A percentile compares a stretch with the other conserved stretches of the same genome.
Evolutionary conservation across 2,888 invertebrate genomes (phyloP).

Genomic region (Eristalinus aeneus): DNA sequence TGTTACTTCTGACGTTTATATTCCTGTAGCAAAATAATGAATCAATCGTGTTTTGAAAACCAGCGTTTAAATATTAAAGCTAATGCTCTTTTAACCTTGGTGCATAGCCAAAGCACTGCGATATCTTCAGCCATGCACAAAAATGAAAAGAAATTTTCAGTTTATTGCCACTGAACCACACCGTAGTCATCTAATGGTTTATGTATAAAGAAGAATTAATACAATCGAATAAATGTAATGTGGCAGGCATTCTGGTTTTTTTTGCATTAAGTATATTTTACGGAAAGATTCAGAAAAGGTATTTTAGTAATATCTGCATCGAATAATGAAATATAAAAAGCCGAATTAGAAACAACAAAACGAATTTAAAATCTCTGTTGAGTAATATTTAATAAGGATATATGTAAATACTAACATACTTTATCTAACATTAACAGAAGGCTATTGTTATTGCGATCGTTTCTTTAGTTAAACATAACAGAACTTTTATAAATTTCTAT

Average conservation of each 20-base stretch:
- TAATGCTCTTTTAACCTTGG: not conserved
- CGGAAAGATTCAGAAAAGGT: no score
- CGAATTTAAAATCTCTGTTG: no score
- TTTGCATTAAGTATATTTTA: not conserved
- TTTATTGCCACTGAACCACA: constrained; percentile 3
- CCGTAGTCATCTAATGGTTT: not conserved
- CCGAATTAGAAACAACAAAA: no score
- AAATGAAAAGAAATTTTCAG: constrained; percentile 6
- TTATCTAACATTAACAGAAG: no score
- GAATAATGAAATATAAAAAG: no score
- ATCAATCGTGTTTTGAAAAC: not conserved
- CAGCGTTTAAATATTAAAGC: not conserved
- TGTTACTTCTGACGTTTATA: not conserved
- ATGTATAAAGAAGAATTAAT: constrained; percentile 12
- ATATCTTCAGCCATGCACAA: constrained; percentile 10
- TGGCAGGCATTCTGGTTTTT: not conserved
- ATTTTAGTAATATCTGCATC: no score
- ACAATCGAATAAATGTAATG: not conserved
- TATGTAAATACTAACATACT: no score
- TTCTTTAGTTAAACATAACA: no score
- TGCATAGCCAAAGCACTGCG: not conserved
- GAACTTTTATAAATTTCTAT: no score
- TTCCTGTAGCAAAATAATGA: not conserved
- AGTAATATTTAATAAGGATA: no score
- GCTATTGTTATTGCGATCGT: no score